Conservation (phyloP, 2,113 vertebrate genomes). For the Passer domesticus region DNA sequence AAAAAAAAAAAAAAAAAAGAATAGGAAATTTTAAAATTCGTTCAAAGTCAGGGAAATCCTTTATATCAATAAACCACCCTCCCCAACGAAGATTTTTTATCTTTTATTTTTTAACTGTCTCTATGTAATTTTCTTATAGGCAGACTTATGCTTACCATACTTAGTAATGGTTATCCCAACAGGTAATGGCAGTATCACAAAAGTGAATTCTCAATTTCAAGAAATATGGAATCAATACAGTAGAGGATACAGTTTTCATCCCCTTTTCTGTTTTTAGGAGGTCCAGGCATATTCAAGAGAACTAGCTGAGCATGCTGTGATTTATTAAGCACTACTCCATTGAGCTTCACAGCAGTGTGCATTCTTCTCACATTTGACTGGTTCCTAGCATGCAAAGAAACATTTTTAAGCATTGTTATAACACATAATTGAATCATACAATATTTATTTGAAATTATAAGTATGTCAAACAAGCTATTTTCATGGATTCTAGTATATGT, state of each 20-base stretch:
- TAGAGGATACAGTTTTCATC: slow-evolving; percentile 98
- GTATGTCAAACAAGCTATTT: neutral
- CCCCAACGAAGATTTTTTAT: neutral
- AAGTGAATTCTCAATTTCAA: neutral
- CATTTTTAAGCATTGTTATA: neutral
- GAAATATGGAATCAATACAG: neutral
- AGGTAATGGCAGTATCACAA: neutral
- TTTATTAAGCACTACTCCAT: slow-evolving; percentile 88
- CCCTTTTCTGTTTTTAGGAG: slow-evolving; percentile 87
- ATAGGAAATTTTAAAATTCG: neutral
- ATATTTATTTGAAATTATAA: neutral
- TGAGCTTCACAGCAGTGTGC: slow-evolving; percentile 95
- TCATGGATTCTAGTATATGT: neutral
- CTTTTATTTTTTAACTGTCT: neutral
- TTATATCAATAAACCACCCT: fast-evolving
- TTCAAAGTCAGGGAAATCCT: neutral
- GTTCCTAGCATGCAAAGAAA: slow-evolving; percentile 77
- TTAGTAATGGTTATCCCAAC: neutral
- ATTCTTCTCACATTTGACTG: slow-evolving; percentile 95
- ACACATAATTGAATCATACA: fast-evolving
- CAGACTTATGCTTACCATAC: neutral
- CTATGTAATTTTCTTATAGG: neutral
- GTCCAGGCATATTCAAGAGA: slow-evolving; percentile 96
- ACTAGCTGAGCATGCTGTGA: slow-evolving; percentile 93
- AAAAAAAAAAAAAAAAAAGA: neutral